phyloP scores from a whole-genome alignment of 53 echinoderm and acorn worm species.

The Apostichopus leukothele region DNA sequence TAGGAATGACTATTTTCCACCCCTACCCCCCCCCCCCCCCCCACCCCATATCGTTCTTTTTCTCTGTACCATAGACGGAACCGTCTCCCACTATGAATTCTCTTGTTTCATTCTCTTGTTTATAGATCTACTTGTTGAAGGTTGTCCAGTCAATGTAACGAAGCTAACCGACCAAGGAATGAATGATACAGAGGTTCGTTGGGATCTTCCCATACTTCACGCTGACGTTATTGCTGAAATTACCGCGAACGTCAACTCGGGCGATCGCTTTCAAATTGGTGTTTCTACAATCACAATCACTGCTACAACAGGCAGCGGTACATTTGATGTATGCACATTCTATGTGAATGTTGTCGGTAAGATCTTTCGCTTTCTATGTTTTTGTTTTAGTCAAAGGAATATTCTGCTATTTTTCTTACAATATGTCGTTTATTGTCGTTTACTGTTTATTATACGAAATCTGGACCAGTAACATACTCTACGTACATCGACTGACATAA shows the following conservation, averaged over 20 bases:
- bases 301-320: not conserved
- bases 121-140: not conserved
- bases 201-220: not conserved
- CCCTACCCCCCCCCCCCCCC: too few species aligned
- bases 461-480: too few species aligned
- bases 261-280: slow-evolving; percentile 15
- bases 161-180: not conserved
- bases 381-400: too few species aligned
- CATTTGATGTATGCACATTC: not conserved
- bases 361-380: not conserved
- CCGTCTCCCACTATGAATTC: too few species aligned
- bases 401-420: too few species aligned
- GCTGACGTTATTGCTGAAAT: not conserved
- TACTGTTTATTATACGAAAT: too few species aligned
- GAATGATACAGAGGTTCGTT: not conserved
- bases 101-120: not conserved
- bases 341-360: slow-evolving; percentile 6
- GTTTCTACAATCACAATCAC: not conserved
- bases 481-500: too few species aligned
- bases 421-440: too few species aligned
- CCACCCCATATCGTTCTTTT: too few species aligned
- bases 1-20: too few species aligned
- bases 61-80: too few species aligned
- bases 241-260: slow-evolving; percentile 18
- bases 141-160: not conserved